Base-by-base conservation (phyloP, 2,113 vertebrate genomes). In the Labrus mixtus region DNA sequence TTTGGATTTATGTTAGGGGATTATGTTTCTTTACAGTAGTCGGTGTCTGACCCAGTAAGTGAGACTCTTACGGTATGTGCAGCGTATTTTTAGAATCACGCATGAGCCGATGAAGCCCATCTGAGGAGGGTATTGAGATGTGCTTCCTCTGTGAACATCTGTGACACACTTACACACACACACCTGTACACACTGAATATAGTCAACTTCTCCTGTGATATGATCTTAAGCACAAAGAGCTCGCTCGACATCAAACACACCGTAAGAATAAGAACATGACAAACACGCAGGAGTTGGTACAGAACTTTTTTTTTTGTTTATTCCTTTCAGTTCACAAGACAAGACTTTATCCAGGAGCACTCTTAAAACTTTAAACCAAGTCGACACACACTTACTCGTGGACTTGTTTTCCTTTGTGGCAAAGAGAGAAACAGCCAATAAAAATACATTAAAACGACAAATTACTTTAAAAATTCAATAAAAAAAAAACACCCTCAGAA, bases 141-240 rank as follows among this genome's bases (percentile, higher is more conserved):
- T 4, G 53, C 71, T 84, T 84, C 84, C 78, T 77, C 61, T n/a
- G 19, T 9, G 9, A 57, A 87, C 85, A 85, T 89, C 82, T 89
- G 87, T 86, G 85, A 87, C 88, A 91, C 81, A 85, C 68, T 88
- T 91, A 25, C 68, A 63, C 29, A 11, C 39, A 9, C 64, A 78
- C 88, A 89, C 86, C 84, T 88, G 85, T 79, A 81, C 0, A 4
- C 5, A 20, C 6, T 48, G 70, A 80, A 59, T 76, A 68, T 43
- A 73, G 55, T 46, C 25, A 77, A 78, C 33, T 8, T 66, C 58
- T 87, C 6, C 46, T 69, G 29, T 72, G 84, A 85, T 82, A 67
- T 68, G 1, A 85, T 86, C 78, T 76, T 15, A 2, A 0, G n/a
- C n/a, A 62, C 22, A 25, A 37, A 68, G 20, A 11, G 58, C 22